Evolutionary conservation across 2,113 vertebrate species (phyloP).

Genomic region (Tangachromis dhanisi): DNA sequence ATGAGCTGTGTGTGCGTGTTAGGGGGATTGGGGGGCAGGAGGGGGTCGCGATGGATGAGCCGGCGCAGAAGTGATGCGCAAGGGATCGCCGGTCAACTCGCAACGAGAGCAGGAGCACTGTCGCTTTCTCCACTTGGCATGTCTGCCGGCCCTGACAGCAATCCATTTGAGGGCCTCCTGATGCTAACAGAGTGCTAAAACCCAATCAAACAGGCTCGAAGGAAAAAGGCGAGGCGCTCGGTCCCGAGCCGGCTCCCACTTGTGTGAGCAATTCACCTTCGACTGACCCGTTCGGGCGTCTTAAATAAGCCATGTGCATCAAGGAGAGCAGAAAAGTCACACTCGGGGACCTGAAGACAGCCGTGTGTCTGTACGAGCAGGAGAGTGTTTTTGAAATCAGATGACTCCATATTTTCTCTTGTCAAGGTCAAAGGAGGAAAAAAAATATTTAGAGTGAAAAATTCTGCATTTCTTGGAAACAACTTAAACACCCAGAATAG

Average conservation of each 20-base stretch:
- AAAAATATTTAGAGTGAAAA: not conserved
- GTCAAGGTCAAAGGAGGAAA: constrained; percentile 1
- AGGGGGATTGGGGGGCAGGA: not conserved
- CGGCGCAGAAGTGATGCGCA: not conserved
- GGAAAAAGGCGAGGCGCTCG: constrained; percentile 3
- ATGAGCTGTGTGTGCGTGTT: not conserved
- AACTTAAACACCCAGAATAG: not conserved
- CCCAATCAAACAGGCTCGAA: constrained; percentile 56
- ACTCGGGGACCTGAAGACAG: not conserved
- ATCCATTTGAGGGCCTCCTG: constrained; percentile 47
- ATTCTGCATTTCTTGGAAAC: not conserved
- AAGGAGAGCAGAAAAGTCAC: not conserved
- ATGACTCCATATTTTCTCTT: not conserved
- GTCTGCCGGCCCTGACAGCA: constrained; percentile 43
- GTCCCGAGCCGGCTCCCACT: constrained; percentile 26
- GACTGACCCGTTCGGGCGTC: constrained; percentile 44
- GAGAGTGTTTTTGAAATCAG: constrained; percentile 15
- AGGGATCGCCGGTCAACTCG: constrained; percentile 28
- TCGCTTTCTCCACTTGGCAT: not conserved
- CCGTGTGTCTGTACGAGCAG: not conserved
- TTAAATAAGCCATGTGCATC: constrained; percentile 34
- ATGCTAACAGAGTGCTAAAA: constrained; percentile 61
- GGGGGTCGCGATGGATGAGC: not conserved
- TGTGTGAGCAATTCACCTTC: constrained; percentile 58
- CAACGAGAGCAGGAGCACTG: not conserved